Conservation (phyloP, 2,888 invertebrate genomes). For the Cordilura impudica region DNA sequence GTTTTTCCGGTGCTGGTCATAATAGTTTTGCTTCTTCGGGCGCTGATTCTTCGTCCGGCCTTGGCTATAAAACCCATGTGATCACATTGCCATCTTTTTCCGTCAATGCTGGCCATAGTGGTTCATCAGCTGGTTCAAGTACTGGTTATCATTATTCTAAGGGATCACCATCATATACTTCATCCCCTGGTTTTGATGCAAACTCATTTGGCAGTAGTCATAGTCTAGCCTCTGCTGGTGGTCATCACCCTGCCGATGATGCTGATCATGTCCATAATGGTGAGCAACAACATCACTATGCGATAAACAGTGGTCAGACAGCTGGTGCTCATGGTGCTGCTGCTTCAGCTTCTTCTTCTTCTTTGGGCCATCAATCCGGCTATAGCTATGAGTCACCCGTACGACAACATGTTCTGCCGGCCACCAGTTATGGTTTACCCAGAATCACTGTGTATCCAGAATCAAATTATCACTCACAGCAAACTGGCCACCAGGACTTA, state of each 20-base stretch:
- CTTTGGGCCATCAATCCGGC: neutral
- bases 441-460: slow-evolving; percentile 39
- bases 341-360: slow-evolving; percentile 10
- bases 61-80: slow-evolving; percentile 14
- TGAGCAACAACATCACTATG: slow-evolving; percentile 46
- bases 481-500: neutral
- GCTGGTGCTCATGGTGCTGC: neutral
- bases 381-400: slow-evolving; percentile 4
- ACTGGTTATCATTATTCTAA: slow-evolving; percentile 42
- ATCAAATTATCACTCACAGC: slow-evolving; percentile 54
- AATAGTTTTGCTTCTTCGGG: slow-evolving; percentile 16
- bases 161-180: neutral
- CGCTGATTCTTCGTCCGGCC: neutral
- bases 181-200: slow-evolving; percentile 16
- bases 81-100: slow-evolving; percentile 35
- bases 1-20: neutral
- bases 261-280: slow-evolving; percentile 51
- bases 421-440: slow-evolving; percentile 56
- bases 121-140: neutral
- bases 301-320: slow-evolving; percentile 3
- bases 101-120: slow-evolving; percentile 27
- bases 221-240: neutral
- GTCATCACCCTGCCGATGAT: slow-evolving; percentile 6
- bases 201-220: neutral
- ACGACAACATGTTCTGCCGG: slow-evolving; percentile 29